Evolutionary conservation across 2,888 invertebrate species (phyloP), one percentile per base, ranked within the genome.

Genomic region (Andrena camellia): DNA sequence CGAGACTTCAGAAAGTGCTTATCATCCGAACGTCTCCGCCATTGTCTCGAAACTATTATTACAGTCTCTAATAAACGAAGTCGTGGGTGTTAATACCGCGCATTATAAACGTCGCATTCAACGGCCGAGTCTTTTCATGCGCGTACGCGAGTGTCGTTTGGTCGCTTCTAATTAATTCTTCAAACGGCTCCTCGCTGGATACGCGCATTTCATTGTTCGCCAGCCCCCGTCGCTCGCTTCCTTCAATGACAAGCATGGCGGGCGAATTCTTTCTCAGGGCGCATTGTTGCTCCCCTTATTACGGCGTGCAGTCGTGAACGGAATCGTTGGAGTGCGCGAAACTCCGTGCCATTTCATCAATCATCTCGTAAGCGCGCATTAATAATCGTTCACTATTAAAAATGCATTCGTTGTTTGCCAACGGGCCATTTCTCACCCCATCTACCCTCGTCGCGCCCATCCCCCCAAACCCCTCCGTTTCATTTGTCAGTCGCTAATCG

Each of bases 341-440:
- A 74, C 74, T 76, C 67, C 42, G 74, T 81, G 75, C 66, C 33
- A 85, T 89, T 91, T 89, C 91, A 92, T 92, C 90, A 92, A 92
- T 92, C 92, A 92, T 80, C 77, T 77, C 81, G 86, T 89, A 90
- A 90, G 89, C 91, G 87, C 89, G 86, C 90, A 92, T 92, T 92
- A 92, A 92, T 91, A 91, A 90, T 91, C 90, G 92, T 86, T 88
- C 84, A 88, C 88, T 88, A 92, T 92, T 88, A 92, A 92, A 92
- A 91, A 91, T 91, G 92, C 90, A 92, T 92, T 90, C 87, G 87
- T 86, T 87, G 89, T 90, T 92, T 89, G 88, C 85, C 78, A 82
- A 64, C 75, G 74, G 62, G 62, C 50, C 48, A 70, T 62, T 74
- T 52, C 69, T n/a, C 59, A 7, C n/a, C 52, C 66, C 42, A n/a